phyloP scores from a whole-genome alignment of 2,113 vertebrate species.

The Oxygymnocypris stewartii region DNA sequence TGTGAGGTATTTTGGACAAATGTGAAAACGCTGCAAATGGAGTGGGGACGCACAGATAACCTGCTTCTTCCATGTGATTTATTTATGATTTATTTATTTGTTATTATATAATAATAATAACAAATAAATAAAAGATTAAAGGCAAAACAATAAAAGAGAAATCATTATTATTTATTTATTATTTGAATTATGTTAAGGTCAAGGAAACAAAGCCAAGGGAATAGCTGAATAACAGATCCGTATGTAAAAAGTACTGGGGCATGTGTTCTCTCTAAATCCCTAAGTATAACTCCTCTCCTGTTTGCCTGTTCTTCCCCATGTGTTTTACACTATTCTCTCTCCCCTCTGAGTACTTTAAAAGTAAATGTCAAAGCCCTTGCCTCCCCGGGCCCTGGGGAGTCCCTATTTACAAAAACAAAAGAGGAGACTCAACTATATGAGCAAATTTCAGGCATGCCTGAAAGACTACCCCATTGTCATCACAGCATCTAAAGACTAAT shows the following conservation, averaged over 20 bases:
- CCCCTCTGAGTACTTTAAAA: constrained; percentile 53
- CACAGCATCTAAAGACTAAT: constrained; percentile 78
- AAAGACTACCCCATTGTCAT: constrained; percentile 72
- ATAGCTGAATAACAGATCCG: not conserved
- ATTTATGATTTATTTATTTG: too few species aligned
- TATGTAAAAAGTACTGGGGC: not conserved
- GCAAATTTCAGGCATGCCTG: constrained; percentile 70
- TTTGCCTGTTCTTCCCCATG: constrained; percentile 44
- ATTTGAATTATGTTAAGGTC: too few species aligned
- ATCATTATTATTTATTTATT: too few species aligned
- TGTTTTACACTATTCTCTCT: constrained; percentile 34
- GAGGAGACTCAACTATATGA: constrained; percentile 66
- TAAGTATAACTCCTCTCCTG: constrained; percentile 17
- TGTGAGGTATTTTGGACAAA: constrained; percentile 67
- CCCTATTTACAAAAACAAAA: constrained; percentile 72
- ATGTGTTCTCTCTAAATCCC: not conserved
- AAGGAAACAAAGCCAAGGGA: not conserved
- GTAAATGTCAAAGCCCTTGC: constrained; percentile 68
- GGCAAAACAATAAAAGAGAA: too few species aligned
- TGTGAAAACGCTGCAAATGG: constrained; percentile 58
- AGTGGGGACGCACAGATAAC: constrained; percentile 1
- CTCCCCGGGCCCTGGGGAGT: constrained; percentile 65
- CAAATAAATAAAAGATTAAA: not conserved
- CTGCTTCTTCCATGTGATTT: not conserved
- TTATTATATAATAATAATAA: too few species aligned